Percentiles rank a stretch among this genome's conserved stretches.
Conservation (phyloP, 2,113 vertebrate genomes). For the Oncorhynchus keta region DNA sequence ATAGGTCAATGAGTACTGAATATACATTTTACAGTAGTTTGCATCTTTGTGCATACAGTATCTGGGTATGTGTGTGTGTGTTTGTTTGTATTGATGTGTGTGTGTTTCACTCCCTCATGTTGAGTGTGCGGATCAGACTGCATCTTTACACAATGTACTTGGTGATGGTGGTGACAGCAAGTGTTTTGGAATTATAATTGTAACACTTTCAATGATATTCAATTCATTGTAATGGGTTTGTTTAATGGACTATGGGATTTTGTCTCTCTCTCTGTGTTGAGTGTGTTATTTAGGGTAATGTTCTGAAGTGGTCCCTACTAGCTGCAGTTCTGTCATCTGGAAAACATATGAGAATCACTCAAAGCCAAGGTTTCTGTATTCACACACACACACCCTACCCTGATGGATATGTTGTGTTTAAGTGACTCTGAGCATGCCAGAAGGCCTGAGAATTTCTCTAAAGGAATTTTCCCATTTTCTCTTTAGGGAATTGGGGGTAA, state of each 20-base stretch:
- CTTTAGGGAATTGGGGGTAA: constrained; percentile 17
- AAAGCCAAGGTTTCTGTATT: neutral
- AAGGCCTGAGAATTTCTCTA: constrained; percentile 39
- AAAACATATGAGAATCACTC: neutral
- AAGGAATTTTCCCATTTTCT: constrained; percentile 54
- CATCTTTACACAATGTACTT: no score
- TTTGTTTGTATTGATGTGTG: no score
- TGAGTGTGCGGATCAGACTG: no score
- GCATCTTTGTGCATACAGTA: no score
- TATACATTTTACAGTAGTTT: no score
- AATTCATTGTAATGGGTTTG: neutral
- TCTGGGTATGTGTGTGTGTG: no score
- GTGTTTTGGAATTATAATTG: neutral
- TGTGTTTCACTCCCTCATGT: neutral
- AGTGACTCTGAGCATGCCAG: neutral
- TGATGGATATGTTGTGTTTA: neutral
- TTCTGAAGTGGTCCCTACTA: neutral
- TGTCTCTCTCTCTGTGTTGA: neutral
- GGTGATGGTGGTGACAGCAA: neutral
- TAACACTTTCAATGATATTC: neutral
- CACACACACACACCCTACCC: neutral
- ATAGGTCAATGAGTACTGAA: no score
- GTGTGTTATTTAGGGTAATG: neutral
- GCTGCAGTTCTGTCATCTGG: constrained; percentile 15
- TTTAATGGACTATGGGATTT: neutral